Conservation (phyloP, 2,113 vertebrate genomes). For the Ailurus styani region DNA sequence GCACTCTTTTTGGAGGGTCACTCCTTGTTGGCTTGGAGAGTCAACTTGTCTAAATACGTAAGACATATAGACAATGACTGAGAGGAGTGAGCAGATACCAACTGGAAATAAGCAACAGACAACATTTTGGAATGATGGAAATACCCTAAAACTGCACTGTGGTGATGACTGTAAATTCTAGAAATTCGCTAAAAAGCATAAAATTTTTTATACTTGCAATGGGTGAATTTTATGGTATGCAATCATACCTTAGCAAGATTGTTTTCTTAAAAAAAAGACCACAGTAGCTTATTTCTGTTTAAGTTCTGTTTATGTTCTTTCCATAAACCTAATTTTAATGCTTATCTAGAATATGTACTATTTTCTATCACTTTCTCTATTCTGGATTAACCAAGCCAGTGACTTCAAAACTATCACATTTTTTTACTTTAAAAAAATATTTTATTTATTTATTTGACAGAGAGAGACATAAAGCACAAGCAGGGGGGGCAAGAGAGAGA, state of each 20-base stretch:
- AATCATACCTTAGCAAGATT: background rate
- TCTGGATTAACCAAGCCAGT: background rate
- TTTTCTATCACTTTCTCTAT: background rate
- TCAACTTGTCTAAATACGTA: background rate
- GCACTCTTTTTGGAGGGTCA: background rate
- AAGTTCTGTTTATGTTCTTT: background rate
- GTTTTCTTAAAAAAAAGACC: background rate
- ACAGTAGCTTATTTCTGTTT: background rate
- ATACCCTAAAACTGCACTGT: background rate
- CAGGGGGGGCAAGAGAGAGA: no score
- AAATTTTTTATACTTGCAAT: background rate
- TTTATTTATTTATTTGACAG: no score
- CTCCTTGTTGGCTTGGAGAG: background rate
- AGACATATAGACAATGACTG: background rate
- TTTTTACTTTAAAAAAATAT: no score
- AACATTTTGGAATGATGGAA: background rate
- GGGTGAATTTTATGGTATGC: background rate
- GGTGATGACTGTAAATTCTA: background rate
- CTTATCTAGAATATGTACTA: background rate
- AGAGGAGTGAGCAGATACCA: background rate
- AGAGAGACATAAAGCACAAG: no score
- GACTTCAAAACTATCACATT: background rate
- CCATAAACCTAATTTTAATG: background rate
- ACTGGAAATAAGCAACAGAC: background rate
- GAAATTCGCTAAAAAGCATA: background rate